Evolutionary conservation across 1,140 invertebrate species (phyloP).

Genomic region (Eufriesea mexicana): DNA sequence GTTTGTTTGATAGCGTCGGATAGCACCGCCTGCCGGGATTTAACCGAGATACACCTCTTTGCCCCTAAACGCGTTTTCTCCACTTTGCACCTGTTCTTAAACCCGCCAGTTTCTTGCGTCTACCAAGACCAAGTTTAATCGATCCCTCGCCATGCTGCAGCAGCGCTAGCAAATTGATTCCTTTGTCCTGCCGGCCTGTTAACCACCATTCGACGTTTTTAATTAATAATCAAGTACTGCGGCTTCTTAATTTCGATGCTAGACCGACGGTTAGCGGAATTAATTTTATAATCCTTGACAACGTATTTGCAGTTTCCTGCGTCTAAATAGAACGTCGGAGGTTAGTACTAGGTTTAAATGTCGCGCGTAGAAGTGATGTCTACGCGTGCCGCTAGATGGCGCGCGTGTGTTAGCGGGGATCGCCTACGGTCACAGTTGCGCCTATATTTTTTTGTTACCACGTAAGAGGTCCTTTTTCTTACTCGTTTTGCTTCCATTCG

Average conservation of each 20-base stretch:
- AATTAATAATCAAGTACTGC: slow-evolving; percentile 35
- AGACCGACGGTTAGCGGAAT: background rate
- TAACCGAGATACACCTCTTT: slow-evolving; percentile 53
- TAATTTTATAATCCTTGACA: too few species aligned
- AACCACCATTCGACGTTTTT: slow-evolving; percentile 13
- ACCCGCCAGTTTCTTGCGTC: slow-evolving; percentile 28
- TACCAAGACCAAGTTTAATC: slow-evolving; percentile 47
- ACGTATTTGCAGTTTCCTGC: too few species aligned
- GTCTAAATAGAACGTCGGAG: background rate
- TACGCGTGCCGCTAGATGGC: too few species aligned
- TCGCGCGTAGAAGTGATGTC: too few species aligned
- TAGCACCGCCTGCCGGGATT: slow-evolving; percentile 54
- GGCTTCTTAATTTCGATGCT: background rate
- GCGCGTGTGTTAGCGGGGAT: too few species aligned
- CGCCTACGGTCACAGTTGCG: too few species aligned
- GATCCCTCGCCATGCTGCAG: slow-evolving; percentile 18
- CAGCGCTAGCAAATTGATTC: slow-evolving; percentile 48
- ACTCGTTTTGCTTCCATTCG: too few species aligned
- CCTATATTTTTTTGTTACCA: too few species aligned
- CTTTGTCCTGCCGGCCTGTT: slow-evolving; percentile 24
- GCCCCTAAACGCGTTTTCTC: slow-evolving; percentile 35
- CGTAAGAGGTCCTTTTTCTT: too few species aligned
- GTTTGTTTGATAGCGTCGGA: slow-evolving; percentile 72
- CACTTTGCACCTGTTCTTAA: slow-evolving; percentile 27
- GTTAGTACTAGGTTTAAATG: too few species aligned